Evolutionary conservation across 2,888 invertebrate genomes (phyloP).

Genomic region (Leptinotarsa peninsularis): DNA sequence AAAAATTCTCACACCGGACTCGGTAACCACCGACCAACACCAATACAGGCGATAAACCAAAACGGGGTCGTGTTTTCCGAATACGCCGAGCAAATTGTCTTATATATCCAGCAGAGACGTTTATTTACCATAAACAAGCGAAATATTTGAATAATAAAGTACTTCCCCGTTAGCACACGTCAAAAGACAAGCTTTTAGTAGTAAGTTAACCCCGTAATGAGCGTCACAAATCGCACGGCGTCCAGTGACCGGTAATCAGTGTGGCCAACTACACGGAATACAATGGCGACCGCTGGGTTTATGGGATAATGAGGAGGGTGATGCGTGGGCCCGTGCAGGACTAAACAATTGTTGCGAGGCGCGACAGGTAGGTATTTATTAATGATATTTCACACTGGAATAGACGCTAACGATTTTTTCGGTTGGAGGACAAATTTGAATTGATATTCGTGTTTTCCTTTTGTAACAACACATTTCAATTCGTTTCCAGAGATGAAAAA

Average conservation of each 20-base stretch:
- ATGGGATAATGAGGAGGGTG: conserved; percentile 53
- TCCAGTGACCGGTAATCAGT: conserved; percentile 48
- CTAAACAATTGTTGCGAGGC: conserved; percentile 9
- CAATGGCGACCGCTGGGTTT: conserved; percentile 53
- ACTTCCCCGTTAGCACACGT: conserved; percentile 38
- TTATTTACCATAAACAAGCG: conserved; percentile 40
- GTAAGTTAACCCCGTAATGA: conserved; percentile 45
- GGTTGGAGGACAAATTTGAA: background rate
- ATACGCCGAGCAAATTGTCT: conserved; percentile 9
- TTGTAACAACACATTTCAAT: background rate
- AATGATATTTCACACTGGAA: conserved; percentile 7
- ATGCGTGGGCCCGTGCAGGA: conserved; percentile 52
- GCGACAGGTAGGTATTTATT: conserved; percentile 14
- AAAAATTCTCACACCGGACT: background rate
- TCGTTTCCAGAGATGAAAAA: background rate
- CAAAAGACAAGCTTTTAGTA: conserved; percentile 38
- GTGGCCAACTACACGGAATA: conserved; percentile 49
- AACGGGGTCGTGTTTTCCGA: conserved; percentile 11
- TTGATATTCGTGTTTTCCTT: too few species aligned
- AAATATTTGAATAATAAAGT: conserved; percentile 47
- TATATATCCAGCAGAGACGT: conserved; percentile 15
- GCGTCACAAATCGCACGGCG: conserved; percentile 49
- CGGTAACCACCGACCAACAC: background rate
- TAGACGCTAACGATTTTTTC: conserved; percentile 23
- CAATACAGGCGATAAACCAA: background rate